Evolutionary conservation across 2,797 vertebrate genomes (phyloP).

Genomic region (Kryptolebias ocellatus): DNA sequence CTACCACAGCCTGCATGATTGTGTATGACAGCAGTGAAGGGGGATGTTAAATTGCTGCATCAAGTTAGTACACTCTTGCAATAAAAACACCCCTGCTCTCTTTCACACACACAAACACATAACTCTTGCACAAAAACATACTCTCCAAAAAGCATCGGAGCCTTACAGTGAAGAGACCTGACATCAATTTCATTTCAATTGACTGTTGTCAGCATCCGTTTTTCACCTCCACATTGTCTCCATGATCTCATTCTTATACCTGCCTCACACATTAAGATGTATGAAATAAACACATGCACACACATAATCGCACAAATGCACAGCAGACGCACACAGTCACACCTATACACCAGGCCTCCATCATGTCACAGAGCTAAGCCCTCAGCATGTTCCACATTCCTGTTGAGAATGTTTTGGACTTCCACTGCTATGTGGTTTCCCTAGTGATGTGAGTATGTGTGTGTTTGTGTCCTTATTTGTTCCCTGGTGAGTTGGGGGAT

Average conservation of each 20-base stretch:
- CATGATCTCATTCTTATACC: constrained; percentile 32
- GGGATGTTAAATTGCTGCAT: constrained; percentile 64
- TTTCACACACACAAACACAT: constrained; percentile 32
- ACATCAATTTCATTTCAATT: constrained; percentile 72
- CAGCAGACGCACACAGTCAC: constrained; percentile 29
- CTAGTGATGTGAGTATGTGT: constrained; percentile 57
- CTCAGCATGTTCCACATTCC: constrained; percentile 68
- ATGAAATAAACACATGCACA: constrained; percentile 39
- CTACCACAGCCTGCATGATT: constrained; percentile 49
- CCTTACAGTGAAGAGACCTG: constrained; percentile 53
- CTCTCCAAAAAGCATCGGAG: constrained; percentile 25
- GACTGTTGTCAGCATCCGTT: constrained; percentile 64
- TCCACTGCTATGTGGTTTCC: constrained; percentile 64
- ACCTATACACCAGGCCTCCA: constrained; percentile 48
- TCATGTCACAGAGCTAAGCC: constrained; percentile 59
- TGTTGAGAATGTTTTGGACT: constrained; percentile 70
- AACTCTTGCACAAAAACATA: constrained; percentile 20
- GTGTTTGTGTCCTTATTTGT: constrained; percentile 66
- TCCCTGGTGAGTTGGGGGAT: constrained; percentile 65
- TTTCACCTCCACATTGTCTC: constrained; percentile 55
- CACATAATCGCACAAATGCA: constrained; percentile 13
- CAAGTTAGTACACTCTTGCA: constrained; percentile 46
- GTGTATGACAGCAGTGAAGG: constrained; percentile 64
- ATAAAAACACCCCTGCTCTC: constrained; percentile 40
- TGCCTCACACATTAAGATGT: constrained; percentile 19